Percentiles rank a stretch among this genome's conserved stretches.
These are phyloP conservation scores for Alcis repandata DNA, from an alignment of 2,888 invertebrate genomes.

Conservation along the genomic window DNA sequence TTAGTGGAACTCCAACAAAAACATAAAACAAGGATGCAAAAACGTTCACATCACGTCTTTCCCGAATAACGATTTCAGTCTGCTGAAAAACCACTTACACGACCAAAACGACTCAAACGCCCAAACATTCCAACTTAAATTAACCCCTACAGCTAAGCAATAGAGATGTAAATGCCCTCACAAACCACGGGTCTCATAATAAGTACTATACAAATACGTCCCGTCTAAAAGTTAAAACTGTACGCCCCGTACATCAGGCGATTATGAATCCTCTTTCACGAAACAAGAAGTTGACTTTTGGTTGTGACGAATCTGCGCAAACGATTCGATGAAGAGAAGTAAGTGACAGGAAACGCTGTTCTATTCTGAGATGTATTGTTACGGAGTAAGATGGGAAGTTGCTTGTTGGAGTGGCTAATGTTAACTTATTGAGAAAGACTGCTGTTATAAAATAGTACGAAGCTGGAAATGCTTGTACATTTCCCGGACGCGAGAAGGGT, in stretches of 20 bases:
- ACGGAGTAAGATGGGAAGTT: conserved; percentile 49
- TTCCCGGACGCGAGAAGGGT: conserved; percentile 39
- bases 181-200: conserved; percentile 54
- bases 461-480: conserved; percentile 59
- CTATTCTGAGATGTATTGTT: conserved; percentile 55
- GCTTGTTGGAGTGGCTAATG: conserved; percentile 51
- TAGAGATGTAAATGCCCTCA: conserved; percentile 58
- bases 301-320: conserved; percentile 50
- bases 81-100: conserved; percentile 45
- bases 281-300: conserved; percentile 58
- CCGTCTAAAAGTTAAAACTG: conserved; percentile 59
- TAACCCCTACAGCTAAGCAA: conserved; percentile 50
- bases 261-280: conserved; percentile 61
- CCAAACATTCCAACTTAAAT: conserved; percentile 50
- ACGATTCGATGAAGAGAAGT: conserved; percentile 43
- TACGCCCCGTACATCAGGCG: conserved; percentile 50
- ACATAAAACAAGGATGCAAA: conserved; percentile 58
- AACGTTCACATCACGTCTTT: conserved; percentile 60
- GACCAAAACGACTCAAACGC: conserved; percentile 49
- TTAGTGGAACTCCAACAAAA: conserved; percentile 45
- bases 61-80: conserved; percentile 65
- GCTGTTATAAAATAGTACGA: conserved; percentile 59
- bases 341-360: conserved; percentile 46
- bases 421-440: conserved; percentile 62
- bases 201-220: conserved; percentile 57